A percentile compares a stretch with the other conserved stretches of the same genome.
phyloP scores from a whole-genome alignment of 2,888 invertebrate genomes.

The Macrosiphum euphorbiae region DNA sequence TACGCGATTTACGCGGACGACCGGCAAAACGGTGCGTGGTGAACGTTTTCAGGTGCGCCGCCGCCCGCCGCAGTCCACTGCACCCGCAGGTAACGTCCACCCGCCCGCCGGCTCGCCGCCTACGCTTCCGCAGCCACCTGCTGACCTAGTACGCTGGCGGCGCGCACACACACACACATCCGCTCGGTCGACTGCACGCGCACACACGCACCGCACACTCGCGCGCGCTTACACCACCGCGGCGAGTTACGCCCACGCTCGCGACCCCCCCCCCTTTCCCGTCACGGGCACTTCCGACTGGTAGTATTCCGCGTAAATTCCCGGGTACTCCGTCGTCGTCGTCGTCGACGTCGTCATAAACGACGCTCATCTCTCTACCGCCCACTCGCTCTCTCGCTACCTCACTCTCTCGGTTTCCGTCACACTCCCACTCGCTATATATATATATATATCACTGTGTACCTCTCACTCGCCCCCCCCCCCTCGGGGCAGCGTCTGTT shows the following conservation, averaged over 20 bases:
- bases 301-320: constrained; percentile 54
- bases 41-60: constrained; percentile 53
- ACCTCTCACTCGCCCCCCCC: too few species aligned
- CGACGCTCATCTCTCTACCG: background rate
- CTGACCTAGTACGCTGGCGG: constrained; percentile 42
- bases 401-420: background rate
- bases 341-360: background rate
- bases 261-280: background rate
- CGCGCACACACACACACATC: background rate
- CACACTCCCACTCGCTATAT: too few species aligned
- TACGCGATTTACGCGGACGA: background rate
- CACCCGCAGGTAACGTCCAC: background rate
- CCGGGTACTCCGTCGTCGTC: constrained; percentile 17
- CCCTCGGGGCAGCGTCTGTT: background rate
- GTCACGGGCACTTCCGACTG: background rate
- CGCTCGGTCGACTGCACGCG: constrained; percentile 11
- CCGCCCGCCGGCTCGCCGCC: background rate
- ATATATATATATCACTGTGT: too few species aligned
- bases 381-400: background rate
- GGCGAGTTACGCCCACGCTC: constrained; percentile 18
- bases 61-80: background rate
- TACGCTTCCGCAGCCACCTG: constrained; percentile 47
- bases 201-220: background rate
- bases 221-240: background rate
- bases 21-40: background rate